Percentiles rank a stretch among this genome's conserved stretches.
phyloP scores from a whole-genome alignment of 1,140 invertebrate species.

The Liolophura sinensis region DNA sequence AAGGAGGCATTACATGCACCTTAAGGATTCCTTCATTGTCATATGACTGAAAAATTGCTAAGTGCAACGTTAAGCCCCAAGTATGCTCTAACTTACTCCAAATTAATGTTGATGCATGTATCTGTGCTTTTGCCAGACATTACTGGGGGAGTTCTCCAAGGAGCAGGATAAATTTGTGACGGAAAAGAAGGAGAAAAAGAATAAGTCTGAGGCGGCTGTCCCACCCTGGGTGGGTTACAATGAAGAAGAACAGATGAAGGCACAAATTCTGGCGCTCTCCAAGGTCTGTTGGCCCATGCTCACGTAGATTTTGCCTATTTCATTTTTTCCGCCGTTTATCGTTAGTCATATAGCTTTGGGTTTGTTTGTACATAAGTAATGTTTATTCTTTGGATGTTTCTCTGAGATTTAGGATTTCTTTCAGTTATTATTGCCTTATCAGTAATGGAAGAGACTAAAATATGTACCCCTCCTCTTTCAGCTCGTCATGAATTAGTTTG shows the following conservation, averaged over 20 bases:
- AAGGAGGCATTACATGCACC: too few relatives aligned
- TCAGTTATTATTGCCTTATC: too few relatives aligned
- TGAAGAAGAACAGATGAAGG: conserved; percentile 83
- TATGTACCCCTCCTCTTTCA: too few relatives aligned
- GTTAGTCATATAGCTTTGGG: background rate
- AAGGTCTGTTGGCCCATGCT: conserved; percentile 64
- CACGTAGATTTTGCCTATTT: too few relatives aligned
- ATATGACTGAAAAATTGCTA: background rate
- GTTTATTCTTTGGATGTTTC: background rate
- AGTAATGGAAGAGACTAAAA: too few relatives aligned
- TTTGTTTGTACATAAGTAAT: background rate
- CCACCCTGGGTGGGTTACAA: conserved; percentile 92
- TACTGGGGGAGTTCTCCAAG: conserved; percentile 93
- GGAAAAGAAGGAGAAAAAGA: conserved; percentile 73
- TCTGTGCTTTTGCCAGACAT: conserved; percentile 70
- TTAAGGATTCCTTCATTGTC: background rate
- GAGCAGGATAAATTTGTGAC: conserved; percentile 95
- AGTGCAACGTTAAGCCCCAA: too few relatives aligned
- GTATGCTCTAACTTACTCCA: background rate
- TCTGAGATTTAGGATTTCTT: too few relatives aligned
- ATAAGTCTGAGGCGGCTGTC: conserved; percentile 73
- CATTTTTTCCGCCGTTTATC: too few relatives aligned
- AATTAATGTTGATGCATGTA: background rate
- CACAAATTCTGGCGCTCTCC: conserved; percentile 91
- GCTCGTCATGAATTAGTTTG: too few relatives aligned